Conservation (phyloP, 2,113 vertebrate species). For the Hypocryptadius cinnamomeus region DNA sequence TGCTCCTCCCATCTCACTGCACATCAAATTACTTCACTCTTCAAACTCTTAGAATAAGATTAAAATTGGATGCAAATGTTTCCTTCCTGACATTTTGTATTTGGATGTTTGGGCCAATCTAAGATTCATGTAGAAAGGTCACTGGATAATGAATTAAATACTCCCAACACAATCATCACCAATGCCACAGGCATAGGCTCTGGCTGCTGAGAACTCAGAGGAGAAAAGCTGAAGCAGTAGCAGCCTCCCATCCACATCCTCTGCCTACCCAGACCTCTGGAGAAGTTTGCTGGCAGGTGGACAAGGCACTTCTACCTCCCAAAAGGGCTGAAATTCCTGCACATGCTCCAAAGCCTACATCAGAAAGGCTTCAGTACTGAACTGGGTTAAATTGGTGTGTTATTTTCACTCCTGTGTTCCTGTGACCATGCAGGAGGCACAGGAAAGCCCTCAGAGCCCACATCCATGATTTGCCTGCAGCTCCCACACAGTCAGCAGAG, state of each 20-base stretch:
- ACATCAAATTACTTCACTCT: not conserved
- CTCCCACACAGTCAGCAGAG: not conserved
- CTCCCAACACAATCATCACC: not conserved
- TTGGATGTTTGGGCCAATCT: not conserved
- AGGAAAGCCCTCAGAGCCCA: not conserved
- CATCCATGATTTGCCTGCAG: rapidly evolving
- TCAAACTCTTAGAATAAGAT: not conserved
- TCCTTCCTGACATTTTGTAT: not conserved
- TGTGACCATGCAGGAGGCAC: not conserved
- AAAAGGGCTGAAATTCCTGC: not conserved
- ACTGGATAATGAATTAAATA: not conserved
- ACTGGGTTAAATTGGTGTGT: not conserved
- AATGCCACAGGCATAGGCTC: not conserved
- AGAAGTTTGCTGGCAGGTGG: not conserved
- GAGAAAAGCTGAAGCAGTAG: not conserved
- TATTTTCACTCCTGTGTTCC: not conserved
- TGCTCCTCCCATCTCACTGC: not conserved
- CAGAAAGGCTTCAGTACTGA: not conserved
- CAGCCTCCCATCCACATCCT: not conserved
- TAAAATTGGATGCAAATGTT: not conserved
- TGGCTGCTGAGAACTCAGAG: not conserved
- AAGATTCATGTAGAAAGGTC: not conserved
- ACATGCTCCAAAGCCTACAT: rapidly evolving
- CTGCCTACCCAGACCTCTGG: not conserved
- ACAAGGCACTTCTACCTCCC: not conserved